A percentile compares a stretch with the other conserved stretches of the same genome.
phyloP scores from a whole-genome alignment of 1,140 invertebrate species.

The Drosophila tsacasi region DNA sequence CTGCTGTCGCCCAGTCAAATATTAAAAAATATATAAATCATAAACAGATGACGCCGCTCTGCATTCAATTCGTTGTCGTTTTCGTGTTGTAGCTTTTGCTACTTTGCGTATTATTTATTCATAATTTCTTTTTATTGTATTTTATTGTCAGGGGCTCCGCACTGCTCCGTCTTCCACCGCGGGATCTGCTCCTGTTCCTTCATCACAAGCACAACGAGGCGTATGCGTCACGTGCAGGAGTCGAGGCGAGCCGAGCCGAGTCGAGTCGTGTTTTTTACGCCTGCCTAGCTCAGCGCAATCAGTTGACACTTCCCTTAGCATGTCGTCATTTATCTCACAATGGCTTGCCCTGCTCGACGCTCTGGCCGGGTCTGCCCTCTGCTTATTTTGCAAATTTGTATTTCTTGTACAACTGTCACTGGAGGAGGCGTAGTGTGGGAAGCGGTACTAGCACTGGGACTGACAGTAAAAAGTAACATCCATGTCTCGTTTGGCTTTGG shows the following conservation, averaged over 20 bases:
- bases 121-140: conserved; percentile 82
- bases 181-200: conserved; percentile 1
- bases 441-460: conserved; percentile 19
- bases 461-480: conserved; percentile 71
- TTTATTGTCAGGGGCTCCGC: conserved; percentile 61
- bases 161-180: conserved; percentile 17
- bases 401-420: conserved; percentile 82
- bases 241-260: conserved; percentile 15
- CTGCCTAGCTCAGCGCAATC: conserved; percentile 82
- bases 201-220: conserved; percentile 76
- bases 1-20: conserved; percentile 49
- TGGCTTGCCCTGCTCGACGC: conserved; percentile 40
- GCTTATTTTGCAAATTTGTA: conserved; percentile 83
- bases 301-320: conserved; percentile 83
- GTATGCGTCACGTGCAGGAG: conserved; percentile 79
- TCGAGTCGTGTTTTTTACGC: conserved; percentile 69
- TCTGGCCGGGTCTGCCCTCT: conserved; percentile 40
- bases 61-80: conserved; percentile 43
- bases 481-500: conserved; percentile 50
- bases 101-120: conserved; percentile 81
- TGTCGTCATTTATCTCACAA: conserved; percentile 79
- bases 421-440: conserved; percentile 29
- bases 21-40: conserved; percentile 81
- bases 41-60: conserved; percentile 72
- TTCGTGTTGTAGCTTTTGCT: conserved; percentile 59